Conservation (phyloP, 2,888 invertebrate species). For the Rhamphomyia laevipes region DNA sequence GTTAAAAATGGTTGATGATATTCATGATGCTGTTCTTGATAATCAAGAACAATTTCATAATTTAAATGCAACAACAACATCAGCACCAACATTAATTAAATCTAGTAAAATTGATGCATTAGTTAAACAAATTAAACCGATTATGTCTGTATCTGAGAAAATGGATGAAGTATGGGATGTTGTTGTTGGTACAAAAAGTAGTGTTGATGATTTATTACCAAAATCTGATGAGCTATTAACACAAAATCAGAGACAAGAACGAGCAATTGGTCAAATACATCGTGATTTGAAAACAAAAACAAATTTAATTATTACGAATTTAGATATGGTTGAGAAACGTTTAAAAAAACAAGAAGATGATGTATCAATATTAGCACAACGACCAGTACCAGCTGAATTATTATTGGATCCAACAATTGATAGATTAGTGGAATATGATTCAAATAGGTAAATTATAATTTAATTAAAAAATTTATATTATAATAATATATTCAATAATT, state of each 20-base stretch:
- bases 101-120: conserved; percentile 69
- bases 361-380: conserved; percentile 62
- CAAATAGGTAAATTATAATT: conserved; percentile 50
- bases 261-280: conserved; percentile 78
- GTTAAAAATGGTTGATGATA: conserved; percentile 64
- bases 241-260: conserved; percentile 75
- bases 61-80: conserved; percentile 43
- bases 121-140: conserved; percentile 71
- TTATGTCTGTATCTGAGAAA: conserved; percentile 75
- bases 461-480: no score
- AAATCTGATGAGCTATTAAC: conserved; percentile 77
- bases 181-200: conserved; percentile 77
- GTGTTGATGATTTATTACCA: conserved; percentile 73
- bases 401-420: conserved; percentile 67
- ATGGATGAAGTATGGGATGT: conserved; percentile 90
- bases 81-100: conserved; percentile 47
- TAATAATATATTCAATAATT: no score
- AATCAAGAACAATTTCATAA: conserved; percentile 44
- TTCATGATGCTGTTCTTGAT: conserved; percentile 73
- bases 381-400: conserved; percentile 63
- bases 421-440: conserved; percentile 65
- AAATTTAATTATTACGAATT: conserved; percentile 75
- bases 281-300: conserved; percentile 69
- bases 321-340: conserved; percentile 74
- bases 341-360: conserved; percentile 77